Evolutionary conservation across 1,140 invertebrate genomes (phyloP).

Genomic region (Neelides sp.): DNA sequence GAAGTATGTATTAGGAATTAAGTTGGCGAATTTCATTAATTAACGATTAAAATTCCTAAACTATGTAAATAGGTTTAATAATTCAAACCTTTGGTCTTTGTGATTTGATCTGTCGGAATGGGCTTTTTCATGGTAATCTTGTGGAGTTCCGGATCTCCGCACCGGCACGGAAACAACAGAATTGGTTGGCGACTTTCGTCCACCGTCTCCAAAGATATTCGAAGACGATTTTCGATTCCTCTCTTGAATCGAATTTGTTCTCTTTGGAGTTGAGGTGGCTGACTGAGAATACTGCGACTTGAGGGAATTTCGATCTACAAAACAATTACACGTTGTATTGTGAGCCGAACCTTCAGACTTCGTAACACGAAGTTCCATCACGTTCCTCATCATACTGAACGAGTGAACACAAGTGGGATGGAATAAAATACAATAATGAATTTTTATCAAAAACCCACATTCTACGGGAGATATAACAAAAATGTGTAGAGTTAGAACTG

Average conservation of each 20-base stretch:
- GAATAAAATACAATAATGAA: too few relatives aligned
- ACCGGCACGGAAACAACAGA: constrained; percentile 29
- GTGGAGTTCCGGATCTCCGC: constrained; percentile 23
- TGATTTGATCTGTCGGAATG: constrained; percentile 26
- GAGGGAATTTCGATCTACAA: constrained; percentile 23
- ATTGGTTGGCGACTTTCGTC: constrained; percentile 20
- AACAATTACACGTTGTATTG: too few relatives aligned
- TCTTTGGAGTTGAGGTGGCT: constrained; percentile 27
- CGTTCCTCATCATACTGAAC: too few relatives aligned
- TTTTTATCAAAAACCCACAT: too few relatives aligned
- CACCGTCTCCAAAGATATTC: constrained; percentile 26
- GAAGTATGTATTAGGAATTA: too few relatives aligned
- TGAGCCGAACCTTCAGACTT: too few relatives aligned
- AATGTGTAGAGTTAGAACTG: too few relatives aligned
- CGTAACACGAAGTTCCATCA: too few relatives aligned
- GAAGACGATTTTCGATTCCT: constrained; percentile 18
- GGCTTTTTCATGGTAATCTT: constrained; percentile 26
- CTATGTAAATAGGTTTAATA: background rate
- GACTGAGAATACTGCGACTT: constrained; percentile 27
- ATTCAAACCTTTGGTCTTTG: constrained; percentile 26
- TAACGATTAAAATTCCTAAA: too few relatives aligned
- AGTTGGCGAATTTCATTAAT: too few relatives aligned
- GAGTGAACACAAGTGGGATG: too few relatives aligned
- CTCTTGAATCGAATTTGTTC: constrained; percentile 24
- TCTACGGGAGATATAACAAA: too few relatives aligned